Evolutionary conservation across 2,113 vertebrate genomes (phyloP).

Genomic region (Dermatemys mawii): DNA sequence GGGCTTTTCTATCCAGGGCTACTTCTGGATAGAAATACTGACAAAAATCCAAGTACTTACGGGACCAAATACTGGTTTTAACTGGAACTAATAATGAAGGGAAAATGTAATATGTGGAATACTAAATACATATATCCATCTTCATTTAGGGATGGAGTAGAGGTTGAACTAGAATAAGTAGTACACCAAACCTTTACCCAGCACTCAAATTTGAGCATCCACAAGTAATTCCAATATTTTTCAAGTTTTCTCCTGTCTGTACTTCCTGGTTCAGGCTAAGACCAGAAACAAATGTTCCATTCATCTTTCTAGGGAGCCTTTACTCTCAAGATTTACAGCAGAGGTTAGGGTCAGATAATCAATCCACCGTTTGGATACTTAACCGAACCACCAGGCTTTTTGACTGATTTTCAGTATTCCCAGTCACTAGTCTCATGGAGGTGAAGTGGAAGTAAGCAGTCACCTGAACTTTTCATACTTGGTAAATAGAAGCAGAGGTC

Average conservation of each 20-base stretch:
- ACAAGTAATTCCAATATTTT: neutral
- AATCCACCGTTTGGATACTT: neutral
- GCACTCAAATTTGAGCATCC: neutral
- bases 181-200: neutral
- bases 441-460: neutral
- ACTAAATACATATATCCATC: neutral
- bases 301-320: neutral
- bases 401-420: neutral
- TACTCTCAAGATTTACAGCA: neutral
- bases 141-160: neutral
- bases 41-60: neutral
- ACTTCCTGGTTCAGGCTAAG: neutral
- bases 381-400: neutral
- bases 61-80: neutral
- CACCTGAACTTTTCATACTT: neutral
- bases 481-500: neutral
- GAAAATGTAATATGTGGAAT: neutral
- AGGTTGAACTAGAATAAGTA: neutral
- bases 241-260: neutral
- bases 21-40: neutral
- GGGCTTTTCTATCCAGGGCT: no score
- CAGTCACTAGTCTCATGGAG: neutral
- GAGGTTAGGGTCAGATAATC: neutral
- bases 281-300: neutral
- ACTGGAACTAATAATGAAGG: neutral